phyloP scores from a whole-genome alignment of 2,797 vertebrate genomes.

The Lacerta bilineata region DNA sequence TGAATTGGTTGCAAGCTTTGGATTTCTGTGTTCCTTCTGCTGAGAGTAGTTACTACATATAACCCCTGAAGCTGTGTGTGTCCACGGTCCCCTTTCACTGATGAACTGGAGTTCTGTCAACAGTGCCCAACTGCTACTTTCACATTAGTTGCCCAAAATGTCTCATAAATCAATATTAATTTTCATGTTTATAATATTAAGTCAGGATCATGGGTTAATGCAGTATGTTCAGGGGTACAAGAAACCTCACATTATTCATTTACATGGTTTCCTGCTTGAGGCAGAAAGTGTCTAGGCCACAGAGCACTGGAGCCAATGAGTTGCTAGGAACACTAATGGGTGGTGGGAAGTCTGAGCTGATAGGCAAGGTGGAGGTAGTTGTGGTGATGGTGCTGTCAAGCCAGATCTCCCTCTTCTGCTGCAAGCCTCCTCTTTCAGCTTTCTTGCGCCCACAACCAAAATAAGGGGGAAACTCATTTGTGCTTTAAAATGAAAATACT shows the following conservation, averaged over 20 bases:
- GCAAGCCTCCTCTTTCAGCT: too few species aligned
- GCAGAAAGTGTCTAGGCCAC: neutral
- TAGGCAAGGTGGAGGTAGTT: too few species aligned
- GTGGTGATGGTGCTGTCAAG: too few species aligned
- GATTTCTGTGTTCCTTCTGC: too few species aligned
- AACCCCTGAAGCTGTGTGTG: neutral
- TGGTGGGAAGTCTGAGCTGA: too few species aligned
- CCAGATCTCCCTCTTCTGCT: too few species aligned
- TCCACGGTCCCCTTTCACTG: neutral
- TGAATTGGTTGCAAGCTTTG: too few species aligned
- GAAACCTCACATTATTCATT: neutral
- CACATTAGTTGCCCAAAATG: neutral
- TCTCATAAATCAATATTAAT: neutral
- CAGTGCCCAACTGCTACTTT: neutral
- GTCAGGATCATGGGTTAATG: neutral
- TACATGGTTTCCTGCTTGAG: neutral
- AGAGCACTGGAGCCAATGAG: too few species aligned
- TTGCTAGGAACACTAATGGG: too few species aligned
- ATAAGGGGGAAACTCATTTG: neutral
- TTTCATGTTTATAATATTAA: constrained; percentile 10
- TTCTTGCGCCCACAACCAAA: too few species aligned
- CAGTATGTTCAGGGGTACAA: neutral
- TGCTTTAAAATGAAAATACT: neutral
- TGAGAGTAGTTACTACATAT: neutral
- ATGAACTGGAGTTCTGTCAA: neutral